These are phyloP conservation scores for Alviniconcha strummeri DNA, from an alignment of 2,888 invertebrate genomes.

Conservation along the genomic window DNA sequence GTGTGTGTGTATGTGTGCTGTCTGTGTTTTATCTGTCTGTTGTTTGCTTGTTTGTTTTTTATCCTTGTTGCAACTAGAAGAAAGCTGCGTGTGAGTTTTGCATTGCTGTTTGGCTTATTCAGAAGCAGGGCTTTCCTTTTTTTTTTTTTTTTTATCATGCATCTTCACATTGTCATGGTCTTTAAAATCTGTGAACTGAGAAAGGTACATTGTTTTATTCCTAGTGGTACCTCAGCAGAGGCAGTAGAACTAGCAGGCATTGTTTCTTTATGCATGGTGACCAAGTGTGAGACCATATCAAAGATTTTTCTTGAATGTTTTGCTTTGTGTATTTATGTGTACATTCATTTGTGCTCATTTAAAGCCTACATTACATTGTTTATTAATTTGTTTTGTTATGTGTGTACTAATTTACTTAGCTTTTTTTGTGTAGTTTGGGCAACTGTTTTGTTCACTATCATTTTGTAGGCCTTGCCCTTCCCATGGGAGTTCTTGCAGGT, in stretches of 20 bases:
- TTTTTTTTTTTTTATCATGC: no score
- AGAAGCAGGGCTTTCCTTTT: no score
- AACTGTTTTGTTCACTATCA: conserved; percentile 1
- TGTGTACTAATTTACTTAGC: background rate
- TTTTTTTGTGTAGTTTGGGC: conserved; percentile 6
- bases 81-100: background rate
- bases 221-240: no score
- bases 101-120: background rate
- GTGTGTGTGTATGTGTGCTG: conserved; percentile 1
- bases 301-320: background rate
- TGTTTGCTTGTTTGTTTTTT: background rate
- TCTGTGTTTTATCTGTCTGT: background rate
- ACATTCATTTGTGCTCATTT: background rate
- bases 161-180: no score
- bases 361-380: background rate
- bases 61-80: background rate
- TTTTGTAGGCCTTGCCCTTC: conserved; percentile 30
- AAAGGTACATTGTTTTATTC: no score
- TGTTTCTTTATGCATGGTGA: no score
- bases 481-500: conserved; percentile 22
- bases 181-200: no score
- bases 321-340: background rate
- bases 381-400: background rate
- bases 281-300: no score
- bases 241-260: no score